phyloP scores from a whole-genome alignment of 2,113 vertebrate species.

The Opisthocomus hoazin region DNA sequence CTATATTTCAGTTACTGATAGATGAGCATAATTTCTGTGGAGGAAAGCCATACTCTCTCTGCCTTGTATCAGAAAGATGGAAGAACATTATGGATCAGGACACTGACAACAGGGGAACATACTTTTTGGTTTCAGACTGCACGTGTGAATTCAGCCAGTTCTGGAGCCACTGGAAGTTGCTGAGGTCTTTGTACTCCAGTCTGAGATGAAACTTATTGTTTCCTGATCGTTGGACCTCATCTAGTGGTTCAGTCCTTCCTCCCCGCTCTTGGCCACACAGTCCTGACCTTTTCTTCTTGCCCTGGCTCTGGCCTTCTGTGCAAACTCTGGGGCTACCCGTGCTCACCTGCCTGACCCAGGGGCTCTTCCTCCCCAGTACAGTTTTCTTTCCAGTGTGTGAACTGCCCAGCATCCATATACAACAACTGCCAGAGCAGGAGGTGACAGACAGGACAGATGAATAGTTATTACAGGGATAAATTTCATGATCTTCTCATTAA shows the following conservation, averaged over 20 bases:
- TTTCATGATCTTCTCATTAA: not conserved
- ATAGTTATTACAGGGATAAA: not conserved
- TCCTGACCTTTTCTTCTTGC: not conserved
- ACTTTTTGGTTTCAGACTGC: not conserved
- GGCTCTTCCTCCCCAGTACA: not conserved
- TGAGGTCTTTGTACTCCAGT: not conserved
- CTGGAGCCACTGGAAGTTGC: not conserved
- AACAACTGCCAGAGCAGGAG: rapidly evolving
- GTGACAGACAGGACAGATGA: not conserved
- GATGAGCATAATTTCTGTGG: not conserved
- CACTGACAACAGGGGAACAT: not conserved
- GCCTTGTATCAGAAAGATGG: not conserved
- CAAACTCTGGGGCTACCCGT: not conserved
- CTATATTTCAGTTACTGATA: not conserved
- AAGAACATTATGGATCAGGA: not conserved
- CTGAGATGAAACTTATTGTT: not conserved
- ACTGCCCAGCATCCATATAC: not conserved
- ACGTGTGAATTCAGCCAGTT: not conserved
- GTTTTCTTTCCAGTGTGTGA: not conserved
- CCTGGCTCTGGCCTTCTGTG: not conserved
- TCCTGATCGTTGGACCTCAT: not conserved
- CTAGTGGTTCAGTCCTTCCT: not conserved
- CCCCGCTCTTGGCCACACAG: rapidly evolving
- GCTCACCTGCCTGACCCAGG: not conserved
- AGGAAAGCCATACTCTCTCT: not conserved